Evolutionary conservation across 2,888 invertebrate genomes (phyloP).

Genomic region (Drosophila limbata): DNA sequence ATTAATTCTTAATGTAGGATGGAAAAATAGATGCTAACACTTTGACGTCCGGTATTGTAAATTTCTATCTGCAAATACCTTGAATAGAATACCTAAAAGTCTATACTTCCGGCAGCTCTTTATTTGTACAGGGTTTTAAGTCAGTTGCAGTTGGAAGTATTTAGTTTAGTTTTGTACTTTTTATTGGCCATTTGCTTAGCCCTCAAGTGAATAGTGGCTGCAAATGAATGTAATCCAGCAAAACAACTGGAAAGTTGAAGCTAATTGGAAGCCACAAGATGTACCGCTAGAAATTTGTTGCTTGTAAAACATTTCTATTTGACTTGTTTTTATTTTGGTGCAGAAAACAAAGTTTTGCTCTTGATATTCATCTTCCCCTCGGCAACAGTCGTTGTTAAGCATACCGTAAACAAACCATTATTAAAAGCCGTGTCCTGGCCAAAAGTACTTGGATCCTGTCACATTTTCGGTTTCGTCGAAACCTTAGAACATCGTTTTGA

Average conservation of each 20-base stretch:
- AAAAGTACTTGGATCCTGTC: conserved; percentile 6
- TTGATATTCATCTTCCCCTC: conserved; percentile 16
- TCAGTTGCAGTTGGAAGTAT: conserved; percentile 1
- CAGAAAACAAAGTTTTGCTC: conserved; percentile 22
- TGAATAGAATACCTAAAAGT: not conserved
- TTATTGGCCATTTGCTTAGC: conserved; percentile 1
- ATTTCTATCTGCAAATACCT: not conserved
- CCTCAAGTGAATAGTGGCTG: not conserved
- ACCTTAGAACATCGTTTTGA: conserved; percentile 43
- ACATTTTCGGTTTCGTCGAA: conserved; percentile 20
- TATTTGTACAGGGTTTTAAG: not conserved
- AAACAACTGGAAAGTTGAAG: conserved; percentile 37
- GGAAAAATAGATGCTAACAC: not conserved
- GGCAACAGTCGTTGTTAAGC: conserved; percentile 55
- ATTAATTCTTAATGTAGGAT: too few relatives aligned
- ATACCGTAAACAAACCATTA: conserved; percentile 53
- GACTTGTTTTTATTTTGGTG: conserved; percentile 19
- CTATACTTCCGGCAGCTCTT: not conserved
- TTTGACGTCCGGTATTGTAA: not conserved
- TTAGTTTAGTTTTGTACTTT: not conserved
- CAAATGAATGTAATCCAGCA: conserved; percentile 16
- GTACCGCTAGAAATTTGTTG: conserved; percentile 35
- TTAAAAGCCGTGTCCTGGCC: conserved; percentile 38
- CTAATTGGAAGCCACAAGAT: conserved; percentile 41
- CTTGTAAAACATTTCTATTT: conserved; percentile 32